Conservation (phyloP, 2,797 vertebrate genomes). For the Parambassis ranga region DNA sequence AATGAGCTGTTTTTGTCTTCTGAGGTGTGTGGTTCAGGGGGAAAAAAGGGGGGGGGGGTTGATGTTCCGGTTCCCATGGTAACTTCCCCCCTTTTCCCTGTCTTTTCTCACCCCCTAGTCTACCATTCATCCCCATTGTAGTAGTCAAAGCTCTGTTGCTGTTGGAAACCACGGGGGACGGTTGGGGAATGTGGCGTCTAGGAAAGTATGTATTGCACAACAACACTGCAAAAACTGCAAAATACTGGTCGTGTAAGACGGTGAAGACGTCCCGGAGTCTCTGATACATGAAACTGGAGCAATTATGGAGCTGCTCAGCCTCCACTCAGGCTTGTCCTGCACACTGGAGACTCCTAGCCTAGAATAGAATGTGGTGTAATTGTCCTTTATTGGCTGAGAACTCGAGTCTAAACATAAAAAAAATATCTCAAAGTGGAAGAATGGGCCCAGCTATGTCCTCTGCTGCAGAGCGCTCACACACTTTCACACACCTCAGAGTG, state of each 20-base stretch:
- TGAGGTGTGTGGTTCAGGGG: conserved; percentile 39
- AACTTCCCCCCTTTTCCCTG: conserved; percentile 52
- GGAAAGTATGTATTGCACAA: conserved; percentile 14
- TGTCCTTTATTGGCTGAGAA: conserved; percentile 44
- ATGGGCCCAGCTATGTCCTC: conserved; percentile 4
- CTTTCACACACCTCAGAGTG: conserved; percentile 25
- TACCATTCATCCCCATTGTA: conserved; percentile 80
- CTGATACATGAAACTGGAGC: background rate
- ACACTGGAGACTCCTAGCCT: conserved; percentile 17
- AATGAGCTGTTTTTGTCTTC: conserved; percentile 16
- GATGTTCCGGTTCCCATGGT: conserved; percentile 70
- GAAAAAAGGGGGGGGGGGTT: conserved; percentile 64
- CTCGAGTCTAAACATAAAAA: conserved; percentile 48
- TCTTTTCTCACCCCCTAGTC: conserved; percentile 67
- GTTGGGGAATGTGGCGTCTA: conserved; percentile 72
- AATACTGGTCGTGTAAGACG: no score
- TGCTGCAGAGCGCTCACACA: conserved; percentile 9
- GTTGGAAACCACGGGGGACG: conserved; percentile 70
- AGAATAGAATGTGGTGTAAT: conserved; percentile 37
- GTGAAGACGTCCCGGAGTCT: no score
- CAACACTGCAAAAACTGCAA: background rate
- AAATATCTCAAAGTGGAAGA: conserved; percentile 31
- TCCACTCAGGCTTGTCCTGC: background rate
- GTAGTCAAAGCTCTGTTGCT: conserved; percentile 75
- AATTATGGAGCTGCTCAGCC: background rate